Percentiles rank a stretch among this genome's conserved stretches.
Conservation (phyloP, 2,797 vertebrate genomes). For the Moxostoma hubbsi region DNA sequence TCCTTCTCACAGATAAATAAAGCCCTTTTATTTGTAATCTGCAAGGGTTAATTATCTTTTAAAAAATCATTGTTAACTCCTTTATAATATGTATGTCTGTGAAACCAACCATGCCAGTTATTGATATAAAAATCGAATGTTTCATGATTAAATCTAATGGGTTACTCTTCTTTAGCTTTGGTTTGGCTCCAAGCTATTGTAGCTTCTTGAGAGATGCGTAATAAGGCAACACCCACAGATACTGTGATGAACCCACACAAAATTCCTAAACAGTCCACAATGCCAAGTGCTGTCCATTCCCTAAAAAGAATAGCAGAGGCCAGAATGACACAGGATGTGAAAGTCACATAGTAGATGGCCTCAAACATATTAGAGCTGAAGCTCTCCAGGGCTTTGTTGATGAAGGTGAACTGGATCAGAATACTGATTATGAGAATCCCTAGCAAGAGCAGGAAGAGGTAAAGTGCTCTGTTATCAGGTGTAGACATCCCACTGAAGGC, state of each 20-base stretch:
- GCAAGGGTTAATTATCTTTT: constrained; percentile 1
- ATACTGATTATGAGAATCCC: constrained; percentile 87
- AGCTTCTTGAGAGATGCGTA: constrained; percentile 91
- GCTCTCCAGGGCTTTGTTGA: constrained; percentile 92
- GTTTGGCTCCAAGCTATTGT: constrained; percentile 83
- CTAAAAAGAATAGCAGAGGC: constrained; percentile 93
- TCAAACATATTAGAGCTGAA: constrained; percentile 92
- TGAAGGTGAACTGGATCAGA: constrained; percentile 92
- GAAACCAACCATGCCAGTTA: neutral
- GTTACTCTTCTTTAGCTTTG: constrained; percentile 82
- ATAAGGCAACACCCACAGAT: constrained; percentile 88
- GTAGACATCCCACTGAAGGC: constrained; percentile 79
- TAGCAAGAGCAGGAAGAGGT: constrained; percentile 85
- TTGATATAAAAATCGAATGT: neutral
- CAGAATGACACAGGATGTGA: constrained; percentile 88
- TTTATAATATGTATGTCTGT: neutral
- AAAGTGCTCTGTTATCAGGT: constrained; percentile 77
- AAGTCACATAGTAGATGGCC: constrained; percentile 93
- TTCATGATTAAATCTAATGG: neutral
- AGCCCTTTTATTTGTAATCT: neutral
- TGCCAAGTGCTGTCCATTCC: constrained; percentile 88
- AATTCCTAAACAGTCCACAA: constrained; percentile 87
- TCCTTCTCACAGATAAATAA: neutral
- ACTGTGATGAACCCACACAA: constrained; percentile 88
- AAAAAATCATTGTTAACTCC: neutral